Evolutionary conservation across 2,797 vertebrate species (phyloP).

Genomic region (Characodon lateralis): DNA sequence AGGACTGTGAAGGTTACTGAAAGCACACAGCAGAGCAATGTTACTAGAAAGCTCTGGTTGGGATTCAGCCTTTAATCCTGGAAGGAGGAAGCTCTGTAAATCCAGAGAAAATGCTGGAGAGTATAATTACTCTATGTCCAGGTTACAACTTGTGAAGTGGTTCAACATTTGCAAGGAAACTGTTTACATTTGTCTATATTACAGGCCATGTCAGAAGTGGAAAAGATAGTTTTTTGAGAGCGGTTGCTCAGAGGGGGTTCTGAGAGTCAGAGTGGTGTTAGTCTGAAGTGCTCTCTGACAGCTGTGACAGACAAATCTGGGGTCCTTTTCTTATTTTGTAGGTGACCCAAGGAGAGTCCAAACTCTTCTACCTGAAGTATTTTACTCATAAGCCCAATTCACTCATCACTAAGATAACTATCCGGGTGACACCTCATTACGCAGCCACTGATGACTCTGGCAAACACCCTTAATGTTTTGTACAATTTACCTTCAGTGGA

Average conservation of each 20-base stretch:
- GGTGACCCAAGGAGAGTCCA: slow-evolving; percentile 35
- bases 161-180: slow-evolving; percentile 9
- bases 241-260: neutral
- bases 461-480: slow-evolving; percentile 41
- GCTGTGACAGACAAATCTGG: slow-evolving; percentile 47
- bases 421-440: slow-evolving; percentile 71
- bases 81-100: slow-evolving; percentile 10
- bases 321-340: slow-evolving; percentile 29
- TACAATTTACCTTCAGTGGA: slow-evolving; percentile 48
- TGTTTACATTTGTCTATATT: slow-evolving; percentile 25
- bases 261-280: slow-evolving; percentile 22
- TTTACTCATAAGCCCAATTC: slow-evolving; percentile 43
- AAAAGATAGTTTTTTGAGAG: slow-evolving; percentile 13
- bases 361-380: slow-evolving; percentile 51
- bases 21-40: slow-evolving; percentile 47
- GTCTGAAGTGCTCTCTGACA: slow-evolving; percentile 33
- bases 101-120: slow-evolving; percentile 18
- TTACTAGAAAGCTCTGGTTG: slow-evolving; percentile 22
- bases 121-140: slow-evolving; percentile 29
- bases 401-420: slow-evolving; percentile 40
- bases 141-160: slow-evolving; percentile 12
- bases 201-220: slow-evolving; percentile 9
- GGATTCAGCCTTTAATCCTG: slow-evolving; percentile 6
- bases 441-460: slow-evolving; percentile 63
- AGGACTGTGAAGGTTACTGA: slow-evolving; percentile 33